Percentiles rank a stretch among this genome's conserved stretches.
Evolutionary conservation across 2,113 vertebrate genomes (phyloP).

Genomic region (Proterorhinus semilunaris): DNA sequence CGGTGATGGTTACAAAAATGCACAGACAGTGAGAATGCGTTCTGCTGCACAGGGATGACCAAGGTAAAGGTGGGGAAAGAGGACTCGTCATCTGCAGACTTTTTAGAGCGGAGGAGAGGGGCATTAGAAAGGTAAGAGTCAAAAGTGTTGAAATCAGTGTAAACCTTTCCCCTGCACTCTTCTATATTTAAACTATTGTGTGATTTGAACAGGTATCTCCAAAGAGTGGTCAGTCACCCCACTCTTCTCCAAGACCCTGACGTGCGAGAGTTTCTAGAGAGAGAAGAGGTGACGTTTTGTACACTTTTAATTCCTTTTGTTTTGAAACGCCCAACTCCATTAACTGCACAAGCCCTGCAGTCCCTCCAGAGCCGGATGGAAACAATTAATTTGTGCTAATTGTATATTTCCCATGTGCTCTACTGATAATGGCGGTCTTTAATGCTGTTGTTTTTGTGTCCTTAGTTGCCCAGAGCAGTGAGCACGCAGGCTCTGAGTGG

Average conservation of each 20-base stretch:
- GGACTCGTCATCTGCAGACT: conserved; percentile 93
- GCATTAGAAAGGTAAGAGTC: conserved; percentile 88
- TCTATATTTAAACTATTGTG: neutral
- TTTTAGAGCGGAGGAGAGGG: conserved; percentile 92
- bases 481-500: conserved; percentile 93
- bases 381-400: neutral
- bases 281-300: conserved; percentile 84
- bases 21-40: neutral
- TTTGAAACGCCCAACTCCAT: neutral
- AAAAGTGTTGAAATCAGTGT: neutral
- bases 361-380: neutral
- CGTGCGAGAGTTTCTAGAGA: conserved; percentile 94
- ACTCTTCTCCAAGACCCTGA: conserved; percentile 94
- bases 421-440: neutral
- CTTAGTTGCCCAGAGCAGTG: conserved; percentile 89
- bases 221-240: conserved; percentile 89
- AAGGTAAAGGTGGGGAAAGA: conserved; percentile 99
- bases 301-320: neutral
- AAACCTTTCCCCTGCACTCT: neutral
- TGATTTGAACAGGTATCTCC: conserved; percentile 82
- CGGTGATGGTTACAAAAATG: neutral
- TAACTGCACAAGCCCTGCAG: neutral
- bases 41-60: conserved; percentile 87
- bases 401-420: neutral
- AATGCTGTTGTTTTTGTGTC: conserved; percentile 21